Evolutionary conservation across 2,888 invertebrate species (phyloP), one percentile per base, ranked within the genome.

Genomic region (Ophioninae sp.): DNA sequence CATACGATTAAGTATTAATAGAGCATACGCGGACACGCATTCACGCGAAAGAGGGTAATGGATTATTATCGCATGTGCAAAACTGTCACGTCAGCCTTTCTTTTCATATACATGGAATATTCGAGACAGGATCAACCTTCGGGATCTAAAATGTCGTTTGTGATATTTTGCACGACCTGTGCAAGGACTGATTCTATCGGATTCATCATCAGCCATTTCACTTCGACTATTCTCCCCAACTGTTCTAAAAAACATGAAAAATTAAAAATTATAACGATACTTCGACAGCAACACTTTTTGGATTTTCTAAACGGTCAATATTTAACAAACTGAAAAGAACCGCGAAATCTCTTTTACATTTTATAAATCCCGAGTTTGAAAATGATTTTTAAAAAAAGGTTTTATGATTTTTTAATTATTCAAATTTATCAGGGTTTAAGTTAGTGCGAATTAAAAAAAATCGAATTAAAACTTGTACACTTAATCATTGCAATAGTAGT

Each of bases 61-160:
- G 41, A 72, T 67, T 72, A 72, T 79, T 65, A 79, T 79, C 44
- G 79, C 79, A 72, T 65, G 72, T 41, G 23, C n/a, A 61, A 79
- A 72, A 79, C 56, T 58, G 10, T 72, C 23, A 41, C 23, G 72
- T n/a, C 30, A 22, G 8, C n/a, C 8, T 41, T 77, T 69, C 56
- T 23, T 51, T 51, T 59, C 44, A 6, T 20, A 8, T 23, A 67
- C 20, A 22, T 22, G 20, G 5, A 41, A 76, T 9, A 67, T 76
- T 67, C 23, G 44, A 68, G 17, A 39, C 20, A 41, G 23, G 17
- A 41, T 22, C 22, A 44, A n/a, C 30, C 30, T 30, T 58, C 8
- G 22, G 0, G 1, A 37, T 2, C 58, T 39, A 39, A 6, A 58
- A 9, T 58, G 30, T 74, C 22, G 22, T 64, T 17, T 0, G 22